These are phyloP conservation scores for Cecropterus lyciades DNA, from an alignment of 1,140 invertebrate species.

Conservation along the genomic window DNA sequence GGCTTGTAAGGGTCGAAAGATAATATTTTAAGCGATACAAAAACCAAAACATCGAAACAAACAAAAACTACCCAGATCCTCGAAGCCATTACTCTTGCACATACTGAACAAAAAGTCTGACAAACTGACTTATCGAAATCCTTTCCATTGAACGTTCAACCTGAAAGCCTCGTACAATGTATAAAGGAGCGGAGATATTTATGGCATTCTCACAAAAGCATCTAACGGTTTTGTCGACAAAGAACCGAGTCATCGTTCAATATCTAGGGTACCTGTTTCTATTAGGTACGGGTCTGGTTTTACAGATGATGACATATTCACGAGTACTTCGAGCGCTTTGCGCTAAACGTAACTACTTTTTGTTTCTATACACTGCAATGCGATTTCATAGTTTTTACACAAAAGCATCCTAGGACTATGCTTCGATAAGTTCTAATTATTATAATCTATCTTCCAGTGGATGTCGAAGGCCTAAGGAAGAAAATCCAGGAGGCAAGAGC, in stretches of 20 bases:
- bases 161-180: slow-evolving; percentile 7
- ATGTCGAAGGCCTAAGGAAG: too few relatives aligned
- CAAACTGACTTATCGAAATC: slow-evolving; percentile 14
- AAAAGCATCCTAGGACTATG: too few relatives aligned
- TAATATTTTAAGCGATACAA: neutral
- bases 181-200: slow-evolving; percentile 14
- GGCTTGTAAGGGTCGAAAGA: too few relatives aligned
- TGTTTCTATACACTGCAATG: too few relatives aligned
- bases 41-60: neutral
- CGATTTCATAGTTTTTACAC: too few relatives aligned
- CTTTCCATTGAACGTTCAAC: slow-evolving; percentile 12
- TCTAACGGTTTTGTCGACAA: slow-evolving; percentile 4
- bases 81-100: slow-evolving; percentile 1
- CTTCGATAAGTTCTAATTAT: too few relatives aligned
- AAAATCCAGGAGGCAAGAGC: too few relatives aligned
- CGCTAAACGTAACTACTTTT: too few relatives aligned
- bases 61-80: slow-evolving; percentile 2
- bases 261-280: slow-evolving; percentile 1
- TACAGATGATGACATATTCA: neutral
- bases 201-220: slow-evolving; percentile 9
- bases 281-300: neutral
- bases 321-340: too few relatives aligned
- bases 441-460: too few relatives aligned
- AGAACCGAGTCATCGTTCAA: slow-evolving; percentile 8
- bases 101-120: slow-evolving; percentile 12